Conservation (phyloP, 2,113 vertebrate genomes). For the Mobula hypostoma region DNA sequence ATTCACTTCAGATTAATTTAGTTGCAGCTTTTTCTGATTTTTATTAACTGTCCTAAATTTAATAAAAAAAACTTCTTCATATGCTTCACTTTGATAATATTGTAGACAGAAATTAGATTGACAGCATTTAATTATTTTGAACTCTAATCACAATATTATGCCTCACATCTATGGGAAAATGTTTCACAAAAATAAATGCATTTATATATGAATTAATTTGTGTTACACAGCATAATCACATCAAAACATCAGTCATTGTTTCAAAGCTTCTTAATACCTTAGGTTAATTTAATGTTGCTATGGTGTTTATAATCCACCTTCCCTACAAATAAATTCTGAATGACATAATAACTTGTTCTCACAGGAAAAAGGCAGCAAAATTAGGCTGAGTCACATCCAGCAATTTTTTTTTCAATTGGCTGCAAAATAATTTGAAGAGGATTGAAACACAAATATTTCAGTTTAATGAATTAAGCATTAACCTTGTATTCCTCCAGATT, state of each 20-base stretch:
- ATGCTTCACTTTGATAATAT: neutral
- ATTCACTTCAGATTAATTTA: neutral
- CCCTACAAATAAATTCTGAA: slow-evolving; percentile 3
- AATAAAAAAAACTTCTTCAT: neutral
- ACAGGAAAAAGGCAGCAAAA: neutral
- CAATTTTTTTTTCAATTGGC: neutral
- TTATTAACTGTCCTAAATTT: neutral
- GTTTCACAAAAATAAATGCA: slow-evolving; percentile 14
- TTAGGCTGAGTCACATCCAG: neutral
- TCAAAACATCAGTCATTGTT: neutral
- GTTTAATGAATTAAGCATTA: neutral
- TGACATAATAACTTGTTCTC: slow-evolving; percentile 15
- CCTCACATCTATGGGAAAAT: neutral
- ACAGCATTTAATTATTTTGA: slow-evolving; percentile 26
- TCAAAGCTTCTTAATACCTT: neutral
- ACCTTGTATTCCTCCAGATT: neutral
- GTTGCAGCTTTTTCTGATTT: neutral
- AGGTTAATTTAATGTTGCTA: slow-evolving; percentile 27
- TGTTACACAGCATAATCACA: neutral
- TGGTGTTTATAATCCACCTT: neutral
- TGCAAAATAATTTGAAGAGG: neutral
- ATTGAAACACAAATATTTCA: neutral
- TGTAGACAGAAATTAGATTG: neutral
- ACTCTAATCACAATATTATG: neutral
- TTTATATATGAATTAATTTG: neutral